Evolutionary conservation across 2,113 vertebrate species (phyloP).

Genomic region (Trachemys scripta): DNA sequence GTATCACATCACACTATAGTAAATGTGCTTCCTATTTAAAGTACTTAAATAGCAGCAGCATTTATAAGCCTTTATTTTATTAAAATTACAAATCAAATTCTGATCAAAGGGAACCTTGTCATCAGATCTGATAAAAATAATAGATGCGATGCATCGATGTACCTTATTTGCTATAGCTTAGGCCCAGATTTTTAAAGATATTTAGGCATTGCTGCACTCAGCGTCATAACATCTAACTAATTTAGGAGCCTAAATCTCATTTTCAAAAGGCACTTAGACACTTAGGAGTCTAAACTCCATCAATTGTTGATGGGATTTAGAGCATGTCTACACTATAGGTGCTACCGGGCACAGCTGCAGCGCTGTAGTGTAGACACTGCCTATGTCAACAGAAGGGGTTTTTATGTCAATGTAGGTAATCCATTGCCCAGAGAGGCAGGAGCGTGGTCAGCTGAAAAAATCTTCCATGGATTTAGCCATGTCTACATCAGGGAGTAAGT

Average conservation of each 20-base stretch:
- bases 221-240: neutral
- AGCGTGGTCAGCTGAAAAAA: neutral
- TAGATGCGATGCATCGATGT: neutral
- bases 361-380: neutral
- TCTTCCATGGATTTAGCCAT: neutral
- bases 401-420: neutral
- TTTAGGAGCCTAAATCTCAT: neutral
- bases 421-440: fast-evolving
- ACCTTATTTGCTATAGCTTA: neutral
- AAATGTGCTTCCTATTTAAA: neutral
- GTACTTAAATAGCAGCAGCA: neutral
- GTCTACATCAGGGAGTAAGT: neutral
- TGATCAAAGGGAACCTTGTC: neutral
- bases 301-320: neutral
- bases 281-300: neutral
- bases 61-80: neutral
- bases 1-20: neutral
- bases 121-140: neutral
- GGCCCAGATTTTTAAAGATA: neutral
- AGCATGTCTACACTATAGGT: neutral
- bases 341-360: neutral
- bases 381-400: neutral
- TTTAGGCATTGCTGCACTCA: neutral
- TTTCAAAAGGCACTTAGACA: neutral
- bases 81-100: neutral